A percentile compares a stretch with the other conserved stretches of the same genome.
Evolutionary conservation across 2,888 invertebrate species (phyloP).

Genomic region (Therioaphis trifolii): DNA sequence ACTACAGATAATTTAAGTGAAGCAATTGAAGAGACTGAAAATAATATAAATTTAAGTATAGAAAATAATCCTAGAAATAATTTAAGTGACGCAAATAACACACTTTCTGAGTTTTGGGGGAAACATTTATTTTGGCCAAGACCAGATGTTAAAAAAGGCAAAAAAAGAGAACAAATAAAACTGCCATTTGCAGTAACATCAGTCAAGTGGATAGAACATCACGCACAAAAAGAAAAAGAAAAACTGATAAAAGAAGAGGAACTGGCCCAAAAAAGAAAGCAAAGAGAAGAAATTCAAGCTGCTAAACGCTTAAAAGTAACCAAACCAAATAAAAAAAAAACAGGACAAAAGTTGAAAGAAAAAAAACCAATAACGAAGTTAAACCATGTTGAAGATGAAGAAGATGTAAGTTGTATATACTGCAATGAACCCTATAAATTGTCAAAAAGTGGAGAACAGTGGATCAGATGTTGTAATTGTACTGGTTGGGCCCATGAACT

Average conservation of each 20-base stretch:
- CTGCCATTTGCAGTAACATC: neutral
- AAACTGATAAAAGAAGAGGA: neutral
- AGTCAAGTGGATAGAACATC: neutral
- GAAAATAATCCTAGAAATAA: too few species aligned
- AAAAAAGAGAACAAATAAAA: neutral
- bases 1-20: too few species aligned
- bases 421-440: neutral
- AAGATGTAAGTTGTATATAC: neutral
- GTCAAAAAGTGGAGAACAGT: conserved; percentile 11
- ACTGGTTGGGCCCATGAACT: neutral
- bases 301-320: neutral
- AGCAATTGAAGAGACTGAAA: too few species aligned
- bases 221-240: neutral
- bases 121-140: neutral
- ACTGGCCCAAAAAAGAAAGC: neutral
- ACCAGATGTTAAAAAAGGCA: neutral
- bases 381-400: neutral
- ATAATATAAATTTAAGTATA: too few species aligned
- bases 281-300: neutral
- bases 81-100: neutral
- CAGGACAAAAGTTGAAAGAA: neutral
- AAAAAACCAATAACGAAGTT: neutral
- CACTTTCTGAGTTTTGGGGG: neutral
- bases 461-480: neutral
- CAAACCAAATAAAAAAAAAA: neutral